phyloP scores from a whole-genome alignment of 35 echinoderm and acorn worm genomes.

The Holothuria glaberrima region DNA sequence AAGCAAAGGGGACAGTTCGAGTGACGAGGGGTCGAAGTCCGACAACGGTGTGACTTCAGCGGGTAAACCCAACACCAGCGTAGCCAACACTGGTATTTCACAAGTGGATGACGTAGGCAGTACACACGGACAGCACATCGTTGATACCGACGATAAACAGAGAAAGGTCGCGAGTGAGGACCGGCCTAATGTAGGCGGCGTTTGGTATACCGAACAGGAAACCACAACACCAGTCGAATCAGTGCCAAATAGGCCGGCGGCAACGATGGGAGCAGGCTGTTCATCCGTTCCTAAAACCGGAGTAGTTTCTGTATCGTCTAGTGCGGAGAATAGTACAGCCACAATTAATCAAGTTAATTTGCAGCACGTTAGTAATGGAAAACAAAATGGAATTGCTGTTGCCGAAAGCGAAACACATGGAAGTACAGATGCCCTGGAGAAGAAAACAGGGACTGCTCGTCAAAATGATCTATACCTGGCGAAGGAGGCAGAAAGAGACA shows the following conservation, averaged over 20 bases:
- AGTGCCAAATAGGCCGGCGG: slow-evolving; percentile 22
- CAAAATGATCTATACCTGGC: slow-evolving; percentile 27
- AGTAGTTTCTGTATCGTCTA: slow-evolving; percentile 8
- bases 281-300: slow-evolving; percentile 35
- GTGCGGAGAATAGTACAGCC: slow-evolving; percentile 42
- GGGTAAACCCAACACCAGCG: slow-evolving; percentile 23
- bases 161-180: slow-evolving; percentile 13
- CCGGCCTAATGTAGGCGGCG: neutral
- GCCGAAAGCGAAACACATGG: slow-evolving; percentile 49
- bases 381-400: slow-evolving; percentile 49
- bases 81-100: slow-evolving; percentile 49
- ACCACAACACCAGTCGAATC: neutral
- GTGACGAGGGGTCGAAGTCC: slow-evolving; percentile 45
- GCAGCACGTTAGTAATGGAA: slow-evolving; percentile 46
- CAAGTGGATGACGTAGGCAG: slow-evolving; percentile 61
- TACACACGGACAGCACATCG: slow-evolving; percentile 22
- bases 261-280: slow-evolving; percentile 48
- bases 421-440: slow-evolving; percentile 34
- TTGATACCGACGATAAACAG: slow-evolving; percentile 55
- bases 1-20: slow-evolving; percentile 37
- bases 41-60: slow-evolving; percentile 38
- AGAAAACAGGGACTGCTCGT: slow-evolving; percentile 33
- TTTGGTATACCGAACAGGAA: slow-evolving; percentile 28
- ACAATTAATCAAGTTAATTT: slow-evolving; percentile 68
- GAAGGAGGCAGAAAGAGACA: slow-evolving; percentile 4